Evolutionary conservation across 2,113 vertebrate genomes (phyloP).

Genomic region (Gymnogyps californianus): DNA sequence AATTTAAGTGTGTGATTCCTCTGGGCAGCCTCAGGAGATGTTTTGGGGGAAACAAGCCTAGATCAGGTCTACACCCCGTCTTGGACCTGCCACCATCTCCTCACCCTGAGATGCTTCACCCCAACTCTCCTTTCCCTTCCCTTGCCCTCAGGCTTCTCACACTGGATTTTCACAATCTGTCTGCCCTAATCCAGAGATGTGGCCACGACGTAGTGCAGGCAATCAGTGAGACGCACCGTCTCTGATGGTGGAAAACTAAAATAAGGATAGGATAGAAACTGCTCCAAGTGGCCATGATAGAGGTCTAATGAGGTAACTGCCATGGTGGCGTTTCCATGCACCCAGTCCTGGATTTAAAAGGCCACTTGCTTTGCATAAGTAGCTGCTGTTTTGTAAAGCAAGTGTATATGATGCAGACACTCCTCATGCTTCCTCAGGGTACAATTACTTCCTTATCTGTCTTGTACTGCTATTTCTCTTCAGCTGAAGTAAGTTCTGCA

Average conservation of each 20-base stretch:
- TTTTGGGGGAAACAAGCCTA: not conserved
- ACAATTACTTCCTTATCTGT: constrained; percentile 40
- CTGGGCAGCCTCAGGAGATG: not conserved
- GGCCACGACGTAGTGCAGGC: not conserved
- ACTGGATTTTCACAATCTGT: not conserved
- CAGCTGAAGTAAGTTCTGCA: constrained; percentile 2
- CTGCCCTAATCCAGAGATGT: not conserved
- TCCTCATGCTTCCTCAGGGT: constrained; percentile 5
- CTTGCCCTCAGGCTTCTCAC: not conserved
- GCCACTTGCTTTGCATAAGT: not conserved
- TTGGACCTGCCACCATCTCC: not conserved
- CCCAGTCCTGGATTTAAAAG: not conserved
- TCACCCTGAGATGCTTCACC: fast-evolving
- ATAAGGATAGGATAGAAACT: not conserved
- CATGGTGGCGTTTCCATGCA: not conserved
- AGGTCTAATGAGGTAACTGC: not conserved
- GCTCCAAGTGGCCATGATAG: not conserved
- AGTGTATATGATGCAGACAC: not conserved
- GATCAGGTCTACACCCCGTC: not conserved
- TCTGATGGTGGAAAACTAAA: not conserved
- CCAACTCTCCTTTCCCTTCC: not conserved
- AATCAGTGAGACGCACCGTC: not conserved
- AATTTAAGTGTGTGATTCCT: not conserved
- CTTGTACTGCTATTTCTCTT: constrained; percentile 33
- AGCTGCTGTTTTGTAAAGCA: constrained; percentile 24